Evolutionary conservation across 2,797 vertebrate genomes (phyloP), one percentile per base, ranked within the genome.

Genomic region (Cyclura pinguis): DNA sequence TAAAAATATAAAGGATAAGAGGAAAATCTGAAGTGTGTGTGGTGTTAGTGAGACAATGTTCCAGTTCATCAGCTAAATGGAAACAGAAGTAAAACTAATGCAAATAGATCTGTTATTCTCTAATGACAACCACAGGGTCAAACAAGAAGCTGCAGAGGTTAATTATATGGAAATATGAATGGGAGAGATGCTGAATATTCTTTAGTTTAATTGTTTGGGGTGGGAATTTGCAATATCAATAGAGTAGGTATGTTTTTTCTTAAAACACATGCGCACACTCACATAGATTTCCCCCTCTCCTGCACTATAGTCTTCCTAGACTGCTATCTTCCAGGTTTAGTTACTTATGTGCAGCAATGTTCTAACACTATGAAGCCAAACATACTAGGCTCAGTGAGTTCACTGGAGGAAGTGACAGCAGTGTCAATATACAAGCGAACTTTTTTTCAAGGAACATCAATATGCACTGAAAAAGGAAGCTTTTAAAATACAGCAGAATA

Each of bases 131-230:
- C 52, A 35, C 4, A 24, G 72, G 35, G 6, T 89, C 81, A 64
- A 59, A 69, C 22, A 85, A 78, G 74, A 78, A 78, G 64, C n/a
- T 89, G 47, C 35, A 38, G 20, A 64, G n/a, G 59, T 57, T 69
- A 89, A 89, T 80, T 42, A 67, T 38, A 38, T 83, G 69, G 14
- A 83, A 57, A 59, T 62, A 59, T 67, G 57, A 88, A 59, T 73
- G 38, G 32, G 27, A 76, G 35, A 22, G 24, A 38, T 22, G 32
- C 42, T n/a, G 59, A 62, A 38, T 76, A 64, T 83, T 42, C 42
- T 77, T 47, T 29, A 38, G 4, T 35, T 52, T 59, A 32, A 67
- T 18, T 76, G 1, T 84, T 67, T 85, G 10, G 6, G 4, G 8
- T 13, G 32, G 16, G 29, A 50, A 80, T 29, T 24, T 50, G 13